phyloP scores from a whole-genome alignment of 1,140 invertebrate species.

The Megathymus violae region DNA sequence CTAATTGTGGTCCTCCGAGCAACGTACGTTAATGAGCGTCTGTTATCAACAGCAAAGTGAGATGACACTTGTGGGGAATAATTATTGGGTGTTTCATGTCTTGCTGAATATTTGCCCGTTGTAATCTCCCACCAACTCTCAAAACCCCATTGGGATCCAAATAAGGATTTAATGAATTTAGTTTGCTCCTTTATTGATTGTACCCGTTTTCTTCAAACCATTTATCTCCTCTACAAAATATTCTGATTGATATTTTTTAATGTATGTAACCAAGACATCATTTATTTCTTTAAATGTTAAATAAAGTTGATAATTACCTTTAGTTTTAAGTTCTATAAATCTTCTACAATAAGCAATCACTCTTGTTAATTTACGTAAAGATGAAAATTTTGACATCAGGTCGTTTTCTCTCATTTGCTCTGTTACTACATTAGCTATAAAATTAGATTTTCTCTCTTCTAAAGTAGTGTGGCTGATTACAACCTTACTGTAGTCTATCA shows the following conservation, averaged over 20 bases:
- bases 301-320: slow-evolving; percentile 16
- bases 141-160: slow-evolving; percentile 33
- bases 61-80: slow-evolving; percentile 7
- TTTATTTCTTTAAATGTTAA: slow-evolving; percentile 22
- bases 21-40: slow-evolving; percentile 49
- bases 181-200: slow-evolving; percentile 13
- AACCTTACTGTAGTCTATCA: background rate
- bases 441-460: slow-evolving; percentile 40
- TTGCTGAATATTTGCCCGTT: background rate
- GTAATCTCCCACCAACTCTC: slow-evolving; percentile 32
- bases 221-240: slow-evolving; percentile 27
- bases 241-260: slow-evolving; percentile 23
- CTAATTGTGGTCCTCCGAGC: slow-evolving; percentile 55
- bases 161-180: slow-evolving; percentile 25
- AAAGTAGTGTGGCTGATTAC: slow-evolving; percentile 32
- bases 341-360: slow-evolving; percentile 42
- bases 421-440: slow-evolving; percentile 13
- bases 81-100: slow-evolving; percentile 6
- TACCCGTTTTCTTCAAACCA: slow-evolving; percentile 9
- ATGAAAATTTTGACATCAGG: slow-evolving; percentile 43
- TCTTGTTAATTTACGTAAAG: slow-evolving; percentile 39
- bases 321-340: slow-evolving; percentile 32
- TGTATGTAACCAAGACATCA: background rate
- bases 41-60: slow-evolving; percentile 40
- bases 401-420: slow-evolving; percentile 4